These are phyloP conservation scores for Suncus etruscus DNA, from an alignment of 2,113 vertebrate genomes.

Conservation along the genomic window DNA sequence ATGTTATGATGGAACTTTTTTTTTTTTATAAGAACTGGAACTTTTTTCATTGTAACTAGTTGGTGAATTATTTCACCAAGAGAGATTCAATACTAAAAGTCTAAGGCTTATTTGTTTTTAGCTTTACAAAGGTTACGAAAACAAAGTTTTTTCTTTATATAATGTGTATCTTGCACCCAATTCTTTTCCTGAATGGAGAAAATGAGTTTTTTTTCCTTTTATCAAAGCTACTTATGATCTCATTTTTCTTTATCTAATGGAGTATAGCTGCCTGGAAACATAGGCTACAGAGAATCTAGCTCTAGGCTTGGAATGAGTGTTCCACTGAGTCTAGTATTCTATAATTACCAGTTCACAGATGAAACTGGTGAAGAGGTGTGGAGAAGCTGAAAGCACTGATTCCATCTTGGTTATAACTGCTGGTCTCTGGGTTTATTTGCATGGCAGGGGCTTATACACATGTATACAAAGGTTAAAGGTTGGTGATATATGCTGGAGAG, in stretches of 20 bases:
- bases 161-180: not conserved
- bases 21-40: not conserved
- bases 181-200: slow-evolving; percentile 28
- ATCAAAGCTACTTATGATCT: not conserved
- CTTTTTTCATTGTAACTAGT: not conserved
- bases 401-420: no score
- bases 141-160: not conserved
- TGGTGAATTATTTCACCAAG: not conserved
- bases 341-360: no score
- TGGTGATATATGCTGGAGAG: not conserved
- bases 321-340: not conserved
- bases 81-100: not conserved
- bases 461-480: no score
- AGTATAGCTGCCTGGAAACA: rapidly evolving
- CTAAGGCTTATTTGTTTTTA: not conserved
- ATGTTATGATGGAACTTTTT: not conserved
- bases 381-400: no score
- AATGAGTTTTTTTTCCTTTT: not conserved
- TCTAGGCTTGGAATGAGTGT: not conserved
- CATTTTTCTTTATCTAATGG: not conserved
- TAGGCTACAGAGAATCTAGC: rapidly evolving
- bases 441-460: no score
- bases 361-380: no score
- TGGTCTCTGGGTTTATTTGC: no score
- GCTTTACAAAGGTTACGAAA: not conserved